These are phyloP conservation scores for Acanthurus tractus DNA, from an alignment of 2,797 vertebrate genomes.

Conservation along the genomic window DNA sequence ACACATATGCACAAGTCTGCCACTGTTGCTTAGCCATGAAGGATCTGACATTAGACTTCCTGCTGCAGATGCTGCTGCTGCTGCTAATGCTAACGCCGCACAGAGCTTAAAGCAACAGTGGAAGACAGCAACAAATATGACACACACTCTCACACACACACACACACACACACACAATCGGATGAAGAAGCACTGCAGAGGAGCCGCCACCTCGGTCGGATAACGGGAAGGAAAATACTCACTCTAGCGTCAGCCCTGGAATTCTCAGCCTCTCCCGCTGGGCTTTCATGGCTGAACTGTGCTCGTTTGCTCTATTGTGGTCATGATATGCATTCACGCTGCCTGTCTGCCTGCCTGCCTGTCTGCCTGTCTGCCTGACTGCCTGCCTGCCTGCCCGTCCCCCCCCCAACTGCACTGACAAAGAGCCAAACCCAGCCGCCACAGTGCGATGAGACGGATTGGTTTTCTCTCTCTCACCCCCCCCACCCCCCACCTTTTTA, in stretches of 20 bases:
- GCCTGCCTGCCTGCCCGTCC: constrained; percentile 44
- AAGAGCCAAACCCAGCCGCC: constrained; percentile 91
- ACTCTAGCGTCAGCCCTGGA: constrained; percentile 99
- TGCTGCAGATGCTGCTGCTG: constrained; percentile 67
- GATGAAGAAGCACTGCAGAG: constrained; percentile 62
- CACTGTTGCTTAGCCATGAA: constrained; percentile 84
- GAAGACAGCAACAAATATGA: constrained; percentile 72
- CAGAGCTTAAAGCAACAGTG: constrained; percentile 65
- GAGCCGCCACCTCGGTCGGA: constrained; percentile 51
- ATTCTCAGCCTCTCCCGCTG: constrained; percentile 99
- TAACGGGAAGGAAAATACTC: constrained; percentile 92
- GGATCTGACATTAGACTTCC: constrained; percentile 85
- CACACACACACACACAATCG: too few relatives aligned
- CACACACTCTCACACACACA: constrained; percentile 9
- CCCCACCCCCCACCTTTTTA: constrained; percentile 44
- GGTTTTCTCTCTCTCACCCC: constrained; percentile 51
- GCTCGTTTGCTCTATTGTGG: constrained; percentile 93
- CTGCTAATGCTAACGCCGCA: constrained; percentile 85
- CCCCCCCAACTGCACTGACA: constrained; percentile 88
- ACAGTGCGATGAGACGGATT: constrained; percentile 87
- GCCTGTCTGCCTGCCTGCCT: constrained; percentile 82
- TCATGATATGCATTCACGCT: constrained; percentile 90
- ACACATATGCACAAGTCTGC: constrained; percentile 31
- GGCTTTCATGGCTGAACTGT: constrained; percentile 96
- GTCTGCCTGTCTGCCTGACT: constrained; percentile 62